Evolutionary conservation across 2,113 vertebrate species (phyloP), one percentile per base, ranked within the genome.

Genomic region (Ginglymostoma cirratum): DNA sequence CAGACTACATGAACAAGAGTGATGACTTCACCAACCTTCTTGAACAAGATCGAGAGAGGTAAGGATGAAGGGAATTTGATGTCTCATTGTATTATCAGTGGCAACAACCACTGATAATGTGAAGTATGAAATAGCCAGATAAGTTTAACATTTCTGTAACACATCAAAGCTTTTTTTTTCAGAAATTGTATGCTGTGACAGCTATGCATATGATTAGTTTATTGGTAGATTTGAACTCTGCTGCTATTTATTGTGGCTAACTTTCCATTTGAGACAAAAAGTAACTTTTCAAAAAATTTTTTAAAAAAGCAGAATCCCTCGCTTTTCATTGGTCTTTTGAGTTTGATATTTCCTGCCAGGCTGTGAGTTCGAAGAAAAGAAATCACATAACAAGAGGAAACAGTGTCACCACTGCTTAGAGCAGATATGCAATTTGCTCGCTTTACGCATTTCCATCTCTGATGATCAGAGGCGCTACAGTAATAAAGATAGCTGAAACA

Each of bases 11-110:
- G 98, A 98, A 97, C 97, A 99, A 99, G 97, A 99, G 99, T 0
- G 99, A 99, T 27, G 99, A 99, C 97, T 99, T 99, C 97, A 99
- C 99, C 97, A 98, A 98, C 97, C 98, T 99, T 97, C 98, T 99
- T 98, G 99, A 99, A 96, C 98, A 99, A 97, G 99, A 99, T 96
- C 97, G 99, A 61, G 99, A 99, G 97, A 98, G 99, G 99, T 99
- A 97, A 98, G 96, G 70, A 70, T 14, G 21, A 17, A 17, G 69
- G 0, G 42, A 52, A 3, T 92, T 52, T 90, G 10, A 10, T 48
- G 21, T 90, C 52, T 23, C 69, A 19, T 52, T 3, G 24, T 52
- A 61, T 12, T 10, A 61, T 61, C 2, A 61, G 6, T 90, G 6
- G 80, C 38, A 61, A 65, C 52, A 90, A 34, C 14, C 30, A 65